A percentile compares a stretch with the other conserved stretches of the same genome.
These are phyloP conservation scores for Crocodylus rhombifer DNA, from an alignment of 2,797 vertebrate genomes.

Conservation along the genomic window DNA sequence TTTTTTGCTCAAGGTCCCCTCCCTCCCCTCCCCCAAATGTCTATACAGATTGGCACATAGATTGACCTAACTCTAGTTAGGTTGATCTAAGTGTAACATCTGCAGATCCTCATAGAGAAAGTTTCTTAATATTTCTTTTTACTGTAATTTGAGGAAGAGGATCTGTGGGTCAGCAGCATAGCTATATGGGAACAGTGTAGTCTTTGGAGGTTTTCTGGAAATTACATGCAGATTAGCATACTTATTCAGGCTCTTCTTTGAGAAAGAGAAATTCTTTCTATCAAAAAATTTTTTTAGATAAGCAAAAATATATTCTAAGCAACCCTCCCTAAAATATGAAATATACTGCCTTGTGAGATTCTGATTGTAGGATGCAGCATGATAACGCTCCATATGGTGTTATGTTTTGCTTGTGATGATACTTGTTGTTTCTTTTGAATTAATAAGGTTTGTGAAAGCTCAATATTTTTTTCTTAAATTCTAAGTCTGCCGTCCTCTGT, in stretches of 20 bases:
- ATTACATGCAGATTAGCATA: not conserved
- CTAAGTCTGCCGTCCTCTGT: not conserved
- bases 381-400: not conserved
- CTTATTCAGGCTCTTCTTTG: not conserved
- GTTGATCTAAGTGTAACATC: too few relatives aligned
- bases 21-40: too few relatives aligned
- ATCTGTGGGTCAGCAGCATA: not conserved
- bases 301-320: not conserved
- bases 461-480: not conserved
- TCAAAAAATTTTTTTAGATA: not conserved
- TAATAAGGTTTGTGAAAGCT: not conserved
- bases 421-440: not conserved
- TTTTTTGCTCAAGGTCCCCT: too few relatives aligned
- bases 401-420: not conserved
- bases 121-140: not conserved
- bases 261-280: not conserved
- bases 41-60: too few relatives aligned
- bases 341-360: not conserved
- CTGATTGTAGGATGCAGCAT: not conserved
- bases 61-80: too few relatives aligned
- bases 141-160: not conserved
- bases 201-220: fast-evolving
- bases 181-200: not conserved
- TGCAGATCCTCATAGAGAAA: not conserved
- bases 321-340: fast-evolving